Percentiles rank a stretch among this genome's conserved stretches.
Evolutionary conservation across 2,888 invertebrate genomes (phyloP).

Genomic region (Latrodectus elegans): DNA sequence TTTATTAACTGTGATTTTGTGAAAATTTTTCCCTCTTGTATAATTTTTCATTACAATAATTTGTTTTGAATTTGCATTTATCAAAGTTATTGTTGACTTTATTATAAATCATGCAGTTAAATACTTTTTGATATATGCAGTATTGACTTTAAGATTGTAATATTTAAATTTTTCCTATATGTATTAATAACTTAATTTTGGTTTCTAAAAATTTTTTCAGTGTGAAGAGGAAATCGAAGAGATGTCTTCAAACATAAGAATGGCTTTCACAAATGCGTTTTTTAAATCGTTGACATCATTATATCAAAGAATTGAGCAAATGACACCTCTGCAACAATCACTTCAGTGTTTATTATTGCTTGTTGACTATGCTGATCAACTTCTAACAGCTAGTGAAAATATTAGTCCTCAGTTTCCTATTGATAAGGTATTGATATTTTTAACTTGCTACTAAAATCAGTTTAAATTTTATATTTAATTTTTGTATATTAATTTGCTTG

Average conservation of each 20-base stretch:
- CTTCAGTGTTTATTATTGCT: slow-evolving; percentile 21
- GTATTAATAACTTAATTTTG: no score
- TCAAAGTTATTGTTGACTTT: no score
- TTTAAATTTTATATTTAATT: background rate
- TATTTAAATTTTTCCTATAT: no score
- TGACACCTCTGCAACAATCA: slow-evolving; percentile 12
- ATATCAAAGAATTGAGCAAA: slow-evolving; percentile 16
- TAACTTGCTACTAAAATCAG: no score
- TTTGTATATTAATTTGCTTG: background rate
- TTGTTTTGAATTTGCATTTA: no score
- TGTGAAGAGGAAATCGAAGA: slow-evolving; percentile 29
- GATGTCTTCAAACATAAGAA: slow-evolving; percentile 14
- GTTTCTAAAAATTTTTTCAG: slow-evolving; percentile 5
- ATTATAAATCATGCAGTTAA: no score
- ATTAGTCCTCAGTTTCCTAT: slow-evolving; percentile 20
- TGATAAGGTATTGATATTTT: slow-evolving; percentile 37
- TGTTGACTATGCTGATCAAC: slow-evolving; percentile 44
- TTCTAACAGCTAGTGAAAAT: slow-evolving; percentile 27
- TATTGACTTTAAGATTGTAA: no score
- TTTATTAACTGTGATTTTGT: no score
- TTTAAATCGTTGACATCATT: slow-evolving; percentile 41
- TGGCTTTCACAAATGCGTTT: slow-evolving; percentile 30
- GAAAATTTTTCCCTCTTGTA: no score
- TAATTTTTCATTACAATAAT: no score
- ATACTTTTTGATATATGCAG: no score